phyloP scores from a whole-genome alignment of 2,113 vertebrate genomes.

The Hydrolagus affinis region DNA sequence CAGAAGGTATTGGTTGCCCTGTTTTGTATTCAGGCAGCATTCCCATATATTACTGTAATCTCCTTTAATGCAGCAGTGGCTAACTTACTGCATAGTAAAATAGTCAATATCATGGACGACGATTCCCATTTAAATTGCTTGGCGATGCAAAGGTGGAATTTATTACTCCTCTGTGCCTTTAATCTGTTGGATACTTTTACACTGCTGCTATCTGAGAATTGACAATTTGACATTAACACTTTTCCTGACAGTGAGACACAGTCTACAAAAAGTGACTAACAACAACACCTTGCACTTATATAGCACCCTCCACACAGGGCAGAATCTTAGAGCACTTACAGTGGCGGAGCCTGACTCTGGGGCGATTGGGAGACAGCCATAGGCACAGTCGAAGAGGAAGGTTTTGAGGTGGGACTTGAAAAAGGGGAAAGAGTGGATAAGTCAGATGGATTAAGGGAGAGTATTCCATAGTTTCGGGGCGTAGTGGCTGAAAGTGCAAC shows the following conservation, averaged over 20 bases:
- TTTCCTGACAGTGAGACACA: not conserved
- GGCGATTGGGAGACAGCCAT: too few species aligned
- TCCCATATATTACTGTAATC: not conserved
- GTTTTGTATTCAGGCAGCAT: not conserved
- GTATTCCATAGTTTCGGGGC: too few species aligned
- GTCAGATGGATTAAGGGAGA: too few species aligned
- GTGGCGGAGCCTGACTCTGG: too few species aligned
- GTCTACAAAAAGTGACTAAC: not conserved
- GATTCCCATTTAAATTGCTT: not conserved
- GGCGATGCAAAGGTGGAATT: not conserved
- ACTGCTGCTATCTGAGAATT: not conserved
- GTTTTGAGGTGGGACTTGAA: too few species aligned
- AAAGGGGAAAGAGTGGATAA: too few species aligned
- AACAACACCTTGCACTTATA: too few species aligned
- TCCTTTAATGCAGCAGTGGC: conserved; percentile 15
- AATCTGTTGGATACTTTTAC: not conserved
- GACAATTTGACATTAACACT: not conserved
- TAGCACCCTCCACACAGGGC: too few species aligned
- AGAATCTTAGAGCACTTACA: too few species aligned
- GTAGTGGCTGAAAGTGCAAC: too few species aligned
- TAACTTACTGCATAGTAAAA: not conserved
- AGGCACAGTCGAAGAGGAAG: too few species aligned
- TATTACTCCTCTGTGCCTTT: not conserved
- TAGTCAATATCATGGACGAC: not conserved
- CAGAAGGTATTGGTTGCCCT: conserved; percentile 7